These are phyloP conservation scores for Scleropages formosus DNA, from an alignment of 2,797 vertebrate genomes.

Conservation along the genomic window DNA sequence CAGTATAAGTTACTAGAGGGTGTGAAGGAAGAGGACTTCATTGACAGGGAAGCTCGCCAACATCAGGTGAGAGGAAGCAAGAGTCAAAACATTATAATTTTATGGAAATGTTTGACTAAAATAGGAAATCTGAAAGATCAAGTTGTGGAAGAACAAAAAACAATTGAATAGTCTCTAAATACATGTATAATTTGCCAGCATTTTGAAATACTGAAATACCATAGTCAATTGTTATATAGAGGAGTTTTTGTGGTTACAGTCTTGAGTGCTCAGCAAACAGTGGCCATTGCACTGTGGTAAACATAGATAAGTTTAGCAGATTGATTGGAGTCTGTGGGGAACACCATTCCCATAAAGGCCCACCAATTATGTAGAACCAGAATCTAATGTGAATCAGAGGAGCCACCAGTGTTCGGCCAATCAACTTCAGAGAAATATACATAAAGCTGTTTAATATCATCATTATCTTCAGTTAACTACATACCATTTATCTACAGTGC, in stretches of 20 bases:
- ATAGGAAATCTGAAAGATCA: too few relatives aligned
- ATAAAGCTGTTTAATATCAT: too few relatives aligned
- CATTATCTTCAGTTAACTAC: too few relatives aligned
- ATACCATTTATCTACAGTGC: too few relatives aligned
- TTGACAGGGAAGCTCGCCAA: constrained; percentile 79
- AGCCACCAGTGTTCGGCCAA: neutral
- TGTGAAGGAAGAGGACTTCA: constrained; percentile 63
- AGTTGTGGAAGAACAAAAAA: too few relatives aligned
- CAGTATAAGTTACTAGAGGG: constrained; percentile 77
- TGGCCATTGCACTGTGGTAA: constrained; percentile 29
- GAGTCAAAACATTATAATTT: too few relatives aligned
- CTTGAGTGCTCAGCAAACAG: constrained; percentile 7
- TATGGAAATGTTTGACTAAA: too few relatives aligned
- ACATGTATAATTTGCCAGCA: neutral
- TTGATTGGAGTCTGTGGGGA: constrained; percentile 35
- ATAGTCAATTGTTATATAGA: constrained; percentile 15
- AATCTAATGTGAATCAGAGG: neutral
- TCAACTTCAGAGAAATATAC: too few relatives aligned
- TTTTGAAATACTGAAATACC: neutral
- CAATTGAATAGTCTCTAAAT: neutral
- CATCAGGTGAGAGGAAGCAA: constrained; percentile 75
- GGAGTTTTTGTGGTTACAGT: constrained; percentile 39
- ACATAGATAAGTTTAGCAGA: constrained; percentile 40
- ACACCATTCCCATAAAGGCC: neutral
- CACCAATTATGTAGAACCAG: constrained; percentile 2